These are phyloP conservation scores for Syngnathus typhle DNA, from an alignment of 2,113 vertebrate species.

Conservation along the genomic window DNA sequence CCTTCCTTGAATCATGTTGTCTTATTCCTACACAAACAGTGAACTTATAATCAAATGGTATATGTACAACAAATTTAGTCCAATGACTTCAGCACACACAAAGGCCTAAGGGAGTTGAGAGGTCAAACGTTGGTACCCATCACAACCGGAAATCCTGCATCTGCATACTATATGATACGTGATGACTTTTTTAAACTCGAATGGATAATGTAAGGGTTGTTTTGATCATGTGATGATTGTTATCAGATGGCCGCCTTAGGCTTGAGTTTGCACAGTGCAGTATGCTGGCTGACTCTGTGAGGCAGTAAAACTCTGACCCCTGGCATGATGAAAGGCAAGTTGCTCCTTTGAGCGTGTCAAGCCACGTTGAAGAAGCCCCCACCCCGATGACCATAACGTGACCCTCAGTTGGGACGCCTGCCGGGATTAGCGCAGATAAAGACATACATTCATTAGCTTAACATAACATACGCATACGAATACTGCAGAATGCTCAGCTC, in stretches of 20 bases:
- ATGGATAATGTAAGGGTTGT: neutral
- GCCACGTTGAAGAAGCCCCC: slow-evolving; percentile 42
- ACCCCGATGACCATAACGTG: slow-evolving; percentile 58
- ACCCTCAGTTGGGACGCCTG: slow-evolving; percentile 42
- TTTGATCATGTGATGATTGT: slow-evolving; percentile 40
- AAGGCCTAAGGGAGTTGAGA: neutral
- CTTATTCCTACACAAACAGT: neutral
- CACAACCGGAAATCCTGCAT: neutral
- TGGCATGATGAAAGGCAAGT: slow-evolving; percentile 71
- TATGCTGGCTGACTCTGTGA: slow-evolving; percentile 34
- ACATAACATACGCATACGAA: slow-evolving; percentile 23
- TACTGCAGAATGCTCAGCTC: neutral
- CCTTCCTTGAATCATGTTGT: neutral
- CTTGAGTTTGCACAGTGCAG: slow-evolving; percentile 40
- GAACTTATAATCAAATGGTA: neutral
- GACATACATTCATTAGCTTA: slow-evolving; percentile 43
- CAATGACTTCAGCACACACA: neutral
- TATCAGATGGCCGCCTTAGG: slow-evolving; percentile 48
- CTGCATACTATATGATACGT: neutral
- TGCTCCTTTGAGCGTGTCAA: slow-evolving; percentile 68
- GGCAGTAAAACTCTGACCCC: slow-evolving; percentile 65
- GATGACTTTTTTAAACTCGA: neutral
- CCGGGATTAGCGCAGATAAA: slow-evolving; percentile 51
- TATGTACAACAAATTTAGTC: neutral
- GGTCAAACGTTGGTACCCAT: neutral